Percentiles rank a stretch among this genome's conserved stretches.
Conservation (phyloP, 2,797 vertebrate genomes). For the Acridotheres tristis region DNA sequence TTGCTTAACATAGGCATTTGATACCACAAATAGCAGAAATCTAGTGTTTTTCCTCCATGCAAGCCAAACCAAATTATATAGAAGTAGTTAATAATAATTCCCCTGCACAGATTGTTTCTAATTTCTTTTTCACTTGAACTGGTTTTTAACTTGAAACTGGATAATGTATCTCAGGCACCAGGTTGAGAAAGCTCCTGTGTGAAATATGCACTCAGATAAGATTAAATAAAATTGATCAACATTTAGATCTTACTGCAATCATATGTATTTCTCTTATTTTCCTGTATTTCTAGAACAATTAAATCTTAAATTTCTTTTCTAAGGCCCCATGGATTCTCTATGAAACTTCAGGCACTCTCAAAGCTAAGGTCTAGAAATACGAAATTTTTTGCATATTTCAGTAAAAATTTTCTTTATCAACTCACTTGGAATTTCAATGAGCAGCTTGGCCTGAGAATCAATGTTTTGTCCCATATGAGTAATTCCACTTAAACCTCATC, state of each 20-base stretch:
- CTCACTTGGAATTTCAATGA: not conserved
- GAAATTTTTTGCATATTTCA: not conserved
- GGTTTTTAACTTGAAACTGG: not conserved
- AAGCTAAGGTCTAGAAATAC: not conserved
- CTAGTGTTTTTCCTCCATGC: not conserved
- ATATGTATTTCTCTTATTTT: not conserved
- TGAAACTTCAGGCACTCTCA: not conserved
- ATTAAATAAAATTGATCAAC: not conserved
- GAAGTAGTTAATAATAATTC: slow-evolving; percentile 15
- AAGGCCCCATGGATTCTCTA: not conserved
- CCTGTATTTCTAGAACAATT: not conserved
- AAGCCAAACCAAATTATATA: slow-evolving; percentile 12
- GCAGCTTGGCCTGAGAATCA: not conserved
- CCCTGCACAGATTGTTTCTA: not conserved
- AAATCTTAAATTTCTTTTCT: not conserved
- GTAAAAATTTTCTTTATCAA: not conserved
- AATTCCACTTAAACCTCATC: not conserved
- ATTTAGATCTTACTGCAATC: not conserved
- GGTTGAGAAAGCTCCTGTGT: not conserved
- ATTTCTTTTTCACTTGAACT: not conserved
- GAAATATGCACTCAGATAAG: not conserved
- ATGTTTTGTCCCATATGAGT: not conserved
- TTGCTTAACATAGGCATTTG: slow-evolving; percentile 20
- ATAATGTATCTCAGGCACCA: not conserved
- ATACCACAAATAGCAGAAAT: slow-evolving; percentile 19